Base-by-base conservation (phyloP, 37 sponge, comb jelly and placozoan genomes). In the Eunapius fragilis region DNA sequence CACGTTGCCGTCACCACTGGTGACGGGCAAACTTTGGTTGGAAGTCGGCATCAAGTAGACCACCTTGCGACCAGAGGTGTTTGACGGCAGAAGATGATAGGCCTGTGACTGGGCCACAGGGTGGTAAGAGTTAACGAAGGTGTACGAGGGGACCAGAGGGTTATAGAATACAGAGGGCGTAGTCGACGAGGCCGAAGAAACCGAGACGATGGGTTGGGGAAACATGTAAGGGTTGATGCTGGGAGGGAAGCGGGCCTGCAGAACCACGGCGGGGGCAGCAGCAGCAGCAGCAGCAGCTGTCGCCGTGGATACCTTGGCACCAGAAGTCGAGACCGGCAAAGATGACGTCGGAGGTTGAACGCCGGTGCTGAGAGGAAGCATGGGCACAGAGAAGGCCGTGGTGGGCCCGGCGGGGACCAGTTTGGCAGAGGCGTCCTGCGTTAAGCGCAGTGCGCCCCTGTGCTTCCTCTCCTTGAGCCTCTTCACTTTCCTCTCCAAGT, bases 81-180 rank as follows among this genome's bases (percentile, higher is more conserved):
- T 37, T 4, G 77, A 2, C 68, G 37, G 37, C 37, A 81, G 0
- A 33, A 34, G 2, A 72, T 27, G 73, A 35, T 32, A 45, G 78
- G n/a, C 7, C 11, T n/a, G 68, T 49, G 81, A 5, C 49, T 73
- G 68, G 17, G 77, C 68, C 26, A 58, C 19, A 12, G 81, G 33
- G 30, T 30, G 17, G 67, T 87, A 87, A 14, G 81, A 45, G 68
- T 72, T 79, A 17, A 87, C 73, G 23, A 87, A 80, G 3, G 87
- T 70, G 36, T 87, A 87, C 30, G 81, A 75, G 11, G 87, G 28
- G 28, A 71, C 22, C 26, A 87, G 68, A 30, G 81, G 87, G 50
- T 41, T 86, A 35, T 79, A 79, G 37, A 80, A 38, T 22, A 87
- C 35, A 26, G 76, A 75, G 10, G 87, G 68, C 0, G 81, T 10